phyloP scores from a whole-genome alignment of 2,888 invertebrate species.

The Athalia circularis region DNA sequence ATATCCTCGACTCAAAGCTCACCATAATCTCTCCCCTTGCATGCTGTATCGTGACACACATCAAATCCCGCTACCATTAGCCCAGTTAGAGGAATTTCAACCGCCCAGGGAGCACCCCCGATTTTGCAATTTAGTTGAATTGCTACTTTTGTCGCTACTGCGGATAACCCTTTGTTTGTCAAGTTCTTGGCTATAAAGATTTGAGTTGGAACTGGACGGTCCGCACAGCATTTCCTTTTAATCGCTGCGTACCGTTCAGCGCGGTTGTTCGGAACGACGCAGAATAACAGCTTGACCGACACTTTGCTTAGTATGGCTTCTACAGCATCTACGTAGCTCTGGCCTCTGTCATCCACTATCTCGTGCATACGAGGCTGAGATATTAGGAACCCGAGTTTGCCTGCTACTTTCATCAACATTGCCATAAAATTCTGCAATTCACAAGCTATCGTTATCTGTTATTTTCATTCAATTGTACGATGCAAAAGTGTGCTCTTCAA shows the following conservation, averaged over 20 bases:
- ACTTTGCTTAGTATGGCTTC: constrained; percentile 77
- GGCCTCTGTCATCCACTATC: constrained; percentile 78
- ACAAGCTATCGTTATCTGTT: neutral
- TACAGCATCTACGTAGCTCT: constrained; percentile 78
- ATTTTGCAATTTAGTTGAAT: constrained; percentile 96
- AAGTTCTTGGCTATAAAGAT: constrained; percentile 77
- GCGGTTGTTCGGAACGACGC: constrained; percentile 81
- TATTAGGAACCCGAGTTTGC: constrained; percentile 74
- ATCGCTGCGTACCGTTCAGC: constrained; percentile 88
- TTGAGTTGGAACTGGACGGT: constrained; percentile 84
- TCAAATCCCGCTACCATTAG: constrained; percentile 93
- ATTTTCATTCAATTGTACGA: neutral
- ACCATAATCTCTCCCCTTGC: constrained; percentile 76
- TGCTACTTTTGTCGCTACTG: constrained; percentile 93
- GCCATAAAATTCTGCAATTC: constrained; percentile 55
- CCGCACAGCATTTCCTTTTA: constrained; percentile 89
- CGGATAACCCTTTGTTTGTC: constrained; percentile 80
- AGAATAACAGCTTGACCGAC: constrained; percentile 81
- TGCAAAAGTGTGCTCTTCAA: neutral
- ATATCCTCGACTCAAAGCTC: constrained; percentile 34
- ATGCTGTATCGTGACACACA: constrained; percentile 88
- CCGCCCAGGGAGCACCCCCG: constrained; percentile 92
- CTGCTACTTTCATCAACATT: constrained; percentile 47
- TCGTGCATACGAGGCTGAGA: constrained; percentile 72
- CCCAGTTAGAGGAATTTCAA: constrained; percentile 80